Conservation (phyloP, 2,888 invertebrate species). For the Lasioglossum leucozonium region DNA sequence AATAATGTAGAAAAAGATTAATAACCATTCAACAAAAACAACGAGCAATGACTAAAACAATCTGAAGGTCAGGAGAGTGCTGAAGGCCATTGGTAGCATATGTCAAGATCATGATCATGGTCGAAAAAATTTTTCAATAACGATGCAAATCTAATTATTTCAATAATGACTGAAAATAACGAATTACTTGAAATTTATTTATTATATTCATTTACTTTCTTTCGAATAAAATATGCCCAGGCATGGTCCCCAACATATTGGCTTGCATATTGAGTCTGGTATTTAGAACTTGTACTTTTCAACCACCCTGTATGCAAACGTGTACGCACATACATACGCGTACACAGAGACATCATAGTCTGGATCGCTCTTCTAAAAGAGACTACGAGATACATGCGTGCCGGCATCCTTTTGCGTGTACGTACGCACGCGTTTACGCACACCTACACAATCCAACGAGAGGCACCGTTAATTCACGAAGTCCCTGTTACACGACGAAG, state of each 20-base stretch:
- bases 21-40: no score
- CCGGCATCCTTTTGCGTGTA: slow-evolving; percentile 29
- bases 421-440: slow-evolving; percentile 17
- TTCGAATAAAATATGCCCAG: no score
- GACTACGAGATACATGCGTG: slow-evolving; percentile 46
- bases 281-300: neutral
- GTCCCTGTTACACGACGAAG: slow-evolving; percentile 72
- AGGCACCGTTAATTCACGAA: slow-evolving; percentile 74
- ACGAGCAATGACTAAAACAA: no score
- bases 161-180: neutral
- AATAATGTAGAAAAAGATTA: no score
- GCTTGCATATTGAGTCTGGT: neutral
- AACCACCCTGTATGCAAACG: neutral
- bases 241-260: no score
- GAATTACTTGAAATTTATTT: neutral
- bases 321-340: neutral
- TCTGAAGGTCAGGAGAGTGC: no score
- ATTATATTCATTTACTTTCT: neutral
- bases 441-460: slow-evolving; percentile 17
- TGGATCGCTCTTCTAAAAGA: slow-evolving; percentile 53
- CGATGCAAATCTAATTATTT: no score
- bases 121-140: neutral
- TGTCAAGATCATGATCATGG: neutral
- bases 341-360: slow-evolving; percentile 18
- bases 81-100: neutral